phyloP scores from a whole-genome alignment of 1,140 invertebrate species.

The Drosophila aff. region DNA sequence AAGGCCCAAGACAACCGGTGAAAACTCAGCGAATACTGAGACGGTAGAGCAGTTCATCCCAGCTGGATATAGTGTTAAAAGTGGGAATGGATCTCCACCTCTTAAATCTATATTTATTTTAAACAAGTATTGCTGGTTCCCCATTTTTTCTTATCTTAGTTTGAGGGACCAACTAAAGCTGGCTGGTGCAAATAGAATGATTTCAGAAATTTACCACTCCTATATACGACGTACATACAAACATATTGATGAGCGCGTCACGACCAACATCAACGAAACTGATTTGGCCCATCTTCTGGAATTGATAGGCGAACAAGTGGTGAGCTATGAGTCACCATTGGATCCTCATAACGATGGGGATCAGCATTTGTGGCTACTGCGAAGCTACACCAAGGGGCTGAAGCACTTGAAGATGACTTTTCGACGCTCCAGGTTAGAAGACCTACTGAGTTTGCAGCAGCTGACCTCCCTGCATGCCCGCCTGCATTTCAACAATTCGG shows the following conservation, averaged over 20 bases:
- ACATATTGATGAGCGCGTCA: conserved; percentile 5
- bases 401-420: conserved; percentile 19
- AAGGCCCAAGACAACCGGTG: not conserved
- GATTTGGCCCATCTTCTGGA: conserved; percentile 22
- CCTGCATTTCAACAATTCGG: not conserved
- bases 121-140: not conserved
- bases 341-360: not conserved
- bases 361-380: conserved; percentile 26
- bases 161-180: conserved; percentile 23
- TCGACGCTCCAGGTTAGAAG: not conserved
- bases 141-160: conserved; percentile 25
- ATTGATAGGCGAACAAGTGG: conserved; percentile 3
- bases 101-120: not conserved
- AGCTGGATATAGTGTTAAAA: not conserved
- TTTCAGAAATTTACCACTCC: not conserved
- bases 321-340: conserved; percentile 40
- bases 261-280: not conserved
- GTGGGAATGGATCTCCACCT: too few relatives aligned
- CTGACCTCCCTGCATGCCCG: conserved; percentile 16
- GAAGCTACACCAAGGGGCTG: not conserved
- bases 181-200: not conserved
- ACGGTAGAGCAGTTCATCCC: not conserved
- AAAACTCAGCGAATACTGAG: not conserved
- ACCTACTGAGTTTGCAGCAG: conserved; percentile 1
- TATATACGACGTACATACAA: conserved; percentile 1